Evolutionary conservation across 2,113 vertebrate genomes (phyloP), one percentile per base, ranked within the genome.

Genomic region (Spizaetus ornatus): DNA sequence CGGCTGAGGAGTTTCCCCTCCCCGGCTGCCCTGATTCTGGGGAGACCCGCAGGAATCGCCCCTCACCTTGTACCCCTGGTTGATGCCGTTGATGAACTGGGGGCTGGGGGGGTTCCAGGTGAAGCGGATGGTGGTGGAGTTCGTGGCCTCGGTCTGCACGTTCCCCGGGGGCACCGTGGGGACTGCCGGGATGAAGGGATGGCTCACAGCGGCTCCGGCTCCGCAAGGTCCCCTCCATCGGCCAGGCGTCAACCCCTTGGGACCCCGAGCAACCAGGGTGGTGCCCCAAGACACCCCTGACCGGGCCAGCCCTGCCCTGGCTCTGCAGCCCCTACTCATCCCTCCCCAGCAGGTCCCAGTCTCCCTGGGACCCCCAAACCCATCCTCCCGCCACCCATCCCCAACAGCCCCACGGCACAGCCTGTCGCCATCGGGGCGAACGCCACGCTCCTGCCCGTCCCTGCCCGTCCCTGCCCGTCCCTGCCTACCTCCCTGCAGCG

Each of bases 11-110:
- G 43, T 20, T 67, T 81, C 38, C 77, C 58, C 55, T 2, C 29
- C 13, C 5, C 2, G 2, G 10, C 53, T 38, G 86, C 8, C 22
- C 31, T 0, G 0, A 2, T 77, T 70, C 40, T 4, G 32, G 83
- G 80, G 85, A 53, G 10, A 32, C 31, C 63, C 2, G 0, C 0
- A 0, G 47, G 63, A 38, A 55, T 12, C 2, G 0, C 36, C 82
- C 32, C 97, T 97, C 97, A 99, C 99, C 99, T 99, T 99, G 97
- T 99, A 99, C 61, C 99, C 99, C 96, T 99, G 99, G 98, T 99
- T 99, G 98, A 99, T 99, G 86, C 99, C 99, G 0, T 99, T 99
- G 98, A 99, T 99, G 98, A 99, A 99, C 98, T 99, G 99, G 25
- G 99, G 99, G 96, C 99, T 99, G 43, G 99, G 99, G 40, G 99